A percentile compares a stretch with the other conserved stretches of the same genome.
Conservation (phyloP, 2,888 invertebrate genomes). For the Cryptocheilus praepositus region DNA sequence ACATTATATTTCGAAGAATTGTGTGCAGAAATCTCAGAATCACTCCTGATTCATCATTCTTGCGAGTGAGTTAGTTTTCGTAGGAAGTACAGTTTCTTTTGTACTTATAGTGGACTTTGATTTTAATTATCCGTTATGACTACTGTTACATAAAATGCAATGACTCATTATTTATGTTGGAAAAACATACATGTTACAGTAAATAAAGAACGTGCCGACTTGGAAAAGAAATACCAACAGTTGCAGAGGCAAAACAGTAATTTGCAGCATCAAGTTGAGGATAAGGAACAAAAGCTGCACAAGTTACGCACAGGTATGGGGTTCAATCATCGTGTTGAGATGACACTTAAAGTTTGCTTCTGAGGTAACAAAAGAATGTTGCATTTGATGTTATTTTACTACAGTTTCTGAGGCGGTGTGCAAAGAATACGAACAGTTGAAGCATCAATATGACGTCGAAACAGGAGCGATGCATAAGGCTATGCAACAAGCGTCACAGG, state of each 20-base stretch:
- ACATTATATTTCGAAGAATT: too few relatives aligned
- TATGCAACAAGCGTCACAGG: slow-evolving; percentile 79
- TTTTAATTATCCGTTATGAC: neutral
- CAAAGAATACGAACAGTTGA: slow-evolving; percentile 84
- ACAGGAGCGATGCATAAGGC: slow-evolving; percentile 85
- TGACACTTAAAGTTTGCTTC: neutral
- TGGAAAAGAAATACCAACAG: slow-evolving; percentile 80
- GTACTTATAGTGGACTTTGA: too few relatives aligned
- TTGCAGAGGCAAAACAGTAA: slow-evolving; percentile 79
- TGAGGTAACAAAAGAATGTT: neutral
- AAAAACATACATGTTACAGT: slow-evolving; percentile 47
- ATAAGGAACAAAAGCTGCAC: slow-evolving; percentile 80
- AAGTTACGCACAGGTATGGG: slow-evolving; percentile 75
- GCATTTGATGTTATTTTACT: neutral
- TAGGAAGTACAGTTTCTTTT: too few relatives aligned
- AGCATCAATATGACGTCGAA: slow-evolving; percentile 85
- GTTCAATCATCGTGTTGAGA: neutral
- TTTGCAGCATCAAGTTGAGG: slow-evolving; percentile 79
- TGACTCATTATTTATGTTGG: neutral
- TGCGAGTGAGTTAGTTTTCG: too few relatives aligned
- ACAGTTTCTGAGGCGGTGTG: slow-evolving; percentile 84
- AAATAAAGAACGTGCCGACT: slow-evolving; percentile 78
- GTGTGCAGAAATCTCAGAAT: too few relatives aligned
- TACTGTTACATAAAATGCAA: neutral
- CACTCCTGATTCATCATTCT: too few relatives aligned